phyloP scores from a whole-genome alignment of 2,888 invertebrate genomes.

The Drosophila formosana region DNA sequence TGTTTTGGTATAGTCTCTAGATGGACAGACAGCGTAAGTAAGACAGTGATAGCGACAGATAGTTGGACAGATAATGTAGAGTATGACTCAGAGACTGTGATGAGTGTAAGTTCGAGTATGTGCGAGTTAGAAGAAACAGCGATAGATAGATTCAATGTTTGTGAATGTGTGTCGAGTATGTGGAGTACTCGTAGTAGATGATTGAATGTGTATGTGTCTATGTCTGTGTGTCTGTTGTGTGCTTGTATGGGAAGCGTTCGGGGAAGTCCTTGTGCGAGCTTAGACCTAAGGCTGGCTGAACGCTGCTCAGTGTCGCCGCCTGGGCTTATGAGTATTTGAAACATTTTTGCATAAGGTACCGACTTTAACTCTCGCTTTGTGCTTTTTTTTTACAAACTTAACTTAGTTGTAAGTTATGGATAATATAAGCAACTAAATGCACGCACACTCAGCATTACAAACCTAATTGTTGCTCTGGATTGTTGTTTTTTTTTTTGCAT shows the following conservation, averaged over 20 bases:
- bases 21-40: slow-evolving; percentile 34
- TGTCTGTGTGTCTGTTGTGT: slow-evolving; percentile 17
- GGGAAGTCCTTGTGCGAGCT: slow-evolving; percentile 55
- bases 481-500: slow-evolving; percentile 21
- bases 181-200: neutral
- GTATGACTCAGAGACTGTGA: slow-evolving; percentile 36
- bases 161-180: slow-evolving; percentile 14
- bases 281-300: slow-evolving; percentile 70
- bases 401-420: slow-evolving; percentile 47
- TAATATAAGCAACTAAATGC: slow-evolving; percentile 54
- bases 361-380: slow-evolving; percentile 80
- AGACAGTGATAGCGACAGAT: slow-evolving; percentile 30
- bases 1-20: slow-evolving; percentile 73
- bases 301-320: slow-evolving; percentile 54
- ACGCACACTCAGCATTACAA: slow-evolving; percentile 53
- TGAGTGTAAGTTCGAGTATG: slow-evolving; percentile 15
- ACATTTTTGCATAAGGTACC: slow-evolving; percentile 75
- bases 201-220: slow-evolving; percentile 18
- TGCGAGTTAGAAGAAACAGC: slow-evolving; percentile 34
- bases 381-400: slow-evolving; percentile 72
- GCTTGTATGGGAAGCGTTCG: slow-evolving; percentile 1
- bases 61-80: slow-evolving; percentile 23
- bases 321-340: slow-evolving; percentile 73
- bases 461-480: slow-evolving; percentile 39
- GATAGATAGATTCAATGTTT: slow-evolving; percentile 31